Evolutionary conservation across 2,888 invertebrate genomes (phyloP).

Genomic region (Thymelicus acteon): DNA sequence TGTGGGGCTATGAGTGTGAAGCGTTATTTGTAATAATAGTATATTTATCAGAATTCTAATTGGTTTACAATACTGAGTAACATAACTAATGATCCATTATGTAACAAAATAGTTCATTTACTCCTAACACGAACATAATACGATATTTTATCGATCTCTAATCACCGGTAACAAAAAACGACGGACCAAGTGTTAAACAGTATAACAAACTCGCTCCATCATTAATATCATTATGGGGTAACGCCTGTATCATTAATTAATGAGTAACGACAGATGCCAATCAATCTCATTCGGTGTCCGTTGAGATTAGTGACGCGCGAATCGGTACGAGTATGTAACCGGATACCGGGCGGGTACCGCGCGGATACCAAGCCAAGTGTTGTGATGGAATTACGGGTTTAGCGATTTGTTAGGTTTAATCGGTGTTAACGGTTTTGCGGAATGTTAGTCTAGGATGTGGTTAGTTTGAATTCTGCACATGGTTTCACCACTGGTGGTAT

Average conservation of each 20-base stretch:
- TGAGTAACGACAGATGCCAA: conserved; percentile 64
- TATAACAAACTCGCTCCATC: conserved; percentile 34
- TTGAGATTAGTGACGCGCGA: conserved; percentile 68
- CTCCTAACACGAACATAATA: background rate
- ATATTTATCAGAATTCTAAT: too few relatives aligned
- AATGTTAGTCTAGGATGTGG: too few relatives aligned
- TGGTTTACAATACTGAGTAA: too few relatives aligned
- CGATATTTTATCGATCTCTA: background rate
- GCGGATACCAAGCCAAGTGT: too few relatives aligned
- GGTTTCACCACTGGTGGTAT: too few relatives aligned
- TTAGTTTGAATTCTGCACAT: too few relatives aligned
- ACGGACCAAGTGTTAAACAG: conserved; percentile 12
- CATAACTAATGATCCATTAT: too few relatives aligned
- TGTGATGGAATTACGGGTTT: conserved; percentile 1
- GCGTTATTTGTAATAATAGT: too few relatives aligned
- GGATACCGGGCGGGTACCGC: background rate
- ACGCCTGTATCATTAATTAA: conserved; percentile 42
- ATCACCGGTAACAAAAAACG: conserved; percentile 12
- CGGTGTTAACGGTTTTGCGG: background rate
- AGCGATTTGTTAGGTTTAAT: background rate
- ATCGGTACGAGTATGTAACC: conserved; percentile 4
- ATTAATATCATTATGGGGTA: conserved; percentile 20
- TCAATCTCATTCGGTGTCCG: conserved; percentile 74
- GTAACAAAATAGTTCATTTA: too few relatives aligned
- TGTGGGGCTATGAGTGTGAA: too few relatives aligned